Conservation (phyloP, 2,113 vertebrate genomes). For the Sitta europaea region DNA sequence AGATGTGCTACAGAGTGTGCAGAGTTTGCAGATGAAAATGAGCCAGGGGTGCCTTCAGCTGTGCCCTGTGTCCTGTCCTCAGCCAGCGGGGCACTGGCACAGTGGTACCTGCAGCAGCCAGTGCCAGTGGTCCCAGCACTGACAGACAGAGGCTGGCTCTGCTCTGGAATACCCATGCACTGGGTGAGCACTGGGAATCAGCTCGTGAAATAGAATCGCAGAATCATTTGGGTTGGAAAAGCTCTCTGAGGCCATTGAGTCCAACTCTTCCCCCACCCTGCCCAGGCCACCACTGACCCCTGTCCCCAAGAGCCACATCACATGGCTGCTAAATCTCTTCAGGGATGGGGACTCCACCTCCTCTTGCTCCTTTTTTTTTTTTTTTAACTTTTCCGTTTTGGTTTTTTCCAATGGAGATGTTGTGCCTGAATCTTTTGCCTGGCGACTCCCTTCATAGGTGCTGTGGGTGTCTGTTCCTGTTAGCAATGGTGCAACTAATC, state of each 20-base stretch:
- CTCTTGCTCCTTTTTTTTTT: neutral
- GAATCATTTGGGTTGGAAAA: neutral
- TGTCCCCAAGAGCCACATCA: neutral
- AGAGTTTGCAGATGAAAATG: neutral
- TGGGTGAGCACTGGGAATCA: fast-evolving
- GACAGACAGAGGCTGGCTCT: neutral
- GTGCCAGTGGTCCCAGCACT: fast-evolving
- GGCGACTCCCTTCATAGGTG: neutral
- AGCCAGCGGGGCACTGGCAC: neutral
- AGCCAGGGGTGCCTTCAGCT: neutral
- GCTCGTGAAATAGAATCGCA: fast-evolving
- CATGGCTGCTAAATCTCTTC: fast-evolving
- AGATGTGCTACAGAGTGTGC: fast-evolving
- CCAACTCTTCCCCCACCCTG: fast-evolving
- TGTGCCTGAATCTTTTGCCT: neutral
- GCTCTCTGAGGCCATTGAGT: fast-evolving
- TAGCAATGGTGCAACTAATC: neutral
- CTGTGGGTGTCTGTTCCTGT: neutral
- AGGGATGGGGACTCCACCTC: neutral
- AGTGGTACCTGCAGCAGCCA: neutral
- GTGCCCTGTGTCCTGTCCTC: neutral
- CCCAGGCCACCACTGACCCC: fast-evolving
- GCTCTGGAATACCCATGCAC: fast-evolving
- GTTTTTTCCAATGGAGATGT: neutral
- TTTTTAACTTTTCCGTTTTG: neutral